Evolutionary conservation across 1,140 invertebrate species (phyloP), one percentile per base, ranked within the genome.

Genomic region (Brachionus rubens): DNA sequence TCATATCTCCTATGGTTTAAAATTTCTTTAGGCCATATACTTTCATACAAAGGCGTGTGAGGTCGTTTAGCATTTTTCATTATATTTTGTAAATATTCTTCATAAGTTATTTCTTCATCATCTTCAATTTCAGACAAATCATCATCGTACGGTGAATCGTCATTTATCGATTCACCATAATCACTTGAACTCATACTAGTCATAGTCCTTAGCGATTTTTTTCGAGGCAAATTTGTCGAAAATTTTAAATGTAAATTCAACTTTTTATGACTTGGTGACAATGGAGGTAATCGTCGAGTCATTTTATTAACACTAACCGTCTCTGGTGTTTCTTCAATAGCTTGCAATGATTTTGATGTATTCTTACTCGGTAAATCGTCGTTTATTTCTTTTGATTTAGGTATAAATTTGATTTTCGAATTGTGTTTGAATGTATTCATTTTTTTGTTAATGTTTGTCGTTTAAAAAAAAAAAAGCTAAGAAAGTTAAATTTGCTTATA

Each of bases 51-150:
- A n/a, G 59, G 59, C 24, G 59, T 43, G 43, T 43, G 41, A 21
- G 21, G 19, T 19, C 59, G 16, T 4, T 36, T 65, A 43, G 28
- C 21, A 24, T 21, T 12, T 43, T 65, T 65, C 24, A 43, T 43
- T 1, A 65, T 14, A 9, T 65, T 65, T 21, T 65, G 36, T 43
- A 65, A 41, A 43, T 65, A 36, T 26, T 65, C 59, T 28, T 65
- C 59, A 36, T 14, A 65, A 43, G 59, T 65, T 28, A 24, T 36
- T 43, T 65, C n/a, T 65, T 65, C 59, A 19, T 65, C 59, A 12
- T 43, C 36, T 10, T 36, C 14, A 62, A 65, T 43, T 19, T 65
- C 59, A 21, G 21, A 41, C 0, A 65, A 2, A 10, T 41, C 33
- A 65, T 65, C 40, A 65, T 21, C 9, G 3, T 5, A 12, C 7